A percentile compares a stretch with the other conserved stretches of the same genome.
These are phyloP conservation scores for Ranitomeya variabilis DNA, from an alignment of 2,113 vertebrate genomes.

Conservation along the genomic window DNA sequence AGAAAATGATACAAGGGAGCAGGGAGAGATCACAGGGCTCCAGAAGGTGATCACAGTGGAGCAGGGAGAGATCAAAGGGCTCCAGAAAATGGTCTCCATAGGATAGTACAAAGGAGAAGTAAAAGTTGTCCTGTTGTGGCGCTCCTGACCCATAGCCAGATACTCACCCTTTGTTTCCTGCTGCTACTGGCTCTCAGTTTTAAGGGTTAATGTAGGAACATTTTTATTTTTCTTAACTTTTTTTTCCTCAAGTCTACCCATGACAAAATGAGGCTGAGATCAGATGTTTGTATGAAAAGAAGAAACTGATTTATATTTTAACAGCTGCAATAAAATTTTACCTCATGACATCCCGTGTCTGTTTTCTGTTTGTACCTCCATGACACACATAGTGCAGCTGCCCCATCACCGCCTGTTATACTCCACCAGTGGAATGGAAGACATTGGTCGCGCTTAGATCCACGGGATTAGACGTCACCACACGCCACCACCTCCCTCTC, in stretches of 20 bases:
- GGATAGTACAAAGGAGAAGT: neutral
- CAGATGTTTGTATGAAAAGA: constrained; percentile 14
- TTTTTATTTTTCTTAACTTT: neutral
- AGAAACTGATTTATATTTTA: constrained; percentile 39
- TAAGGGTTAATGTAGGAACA: constrained; percentile 11
- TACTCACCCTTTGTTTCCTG: neutral
- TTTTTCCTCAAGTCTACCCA: neutral
- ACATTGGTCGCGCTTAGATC: neutral
- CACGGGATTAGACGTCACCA: too few relatives aligned
- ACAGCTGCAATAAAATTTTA: constrained; percentile 50
- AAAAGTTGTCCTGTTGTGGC: neutral
- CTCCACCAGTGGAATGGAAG: neutral
- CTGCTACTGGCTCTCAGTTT: neutral
- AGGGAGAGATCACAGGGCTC: neutral
- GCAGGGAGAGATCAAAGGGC: neutral
- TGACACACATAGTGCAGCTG: neutral
- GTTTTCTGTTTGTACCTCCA: neutral
- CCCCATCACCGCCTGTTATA: neutral
- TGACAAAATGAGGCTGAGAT: neutral
- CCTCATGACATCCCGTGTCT: constrained; percentile 12
- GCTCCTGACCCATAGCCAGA: too few relatives aligned
- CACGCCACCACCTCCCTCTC: too few relatives aligned
- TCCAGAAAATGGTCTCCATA: neutral
- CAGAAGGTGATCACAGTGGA: neutral
- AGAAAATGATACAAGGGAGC: neutral